Base-by-base conservation (phyloP, 1,140 invertebrate genomes). In the Oryctes rhinoceros region DNA sequence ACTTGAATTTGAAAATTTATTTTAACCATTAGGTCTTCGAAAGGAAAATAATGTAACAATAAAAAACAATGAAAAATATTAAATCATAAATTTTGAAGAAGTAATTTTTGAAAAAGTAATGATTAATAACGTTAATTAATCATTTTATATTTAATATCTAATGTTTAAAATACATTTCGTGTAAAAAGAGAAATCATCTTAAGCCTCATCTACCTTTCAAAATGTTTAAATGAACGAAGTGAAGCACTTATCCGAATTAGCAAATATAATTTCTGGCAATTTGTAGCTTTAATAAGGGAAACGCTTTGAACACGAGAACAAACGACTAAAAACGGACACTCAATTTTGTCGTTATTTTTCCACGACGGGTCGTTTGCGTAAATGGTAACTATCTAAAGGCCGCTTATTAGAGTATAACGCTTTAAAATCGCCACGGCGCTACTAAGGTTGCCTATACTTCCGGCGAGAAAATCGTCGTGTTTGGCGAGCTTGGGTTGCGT, bases 381-480 rank as follows among this genome's bases (percentile, higher is more conserved):
- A 53, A 53, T n/a, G 49, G 49, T 53, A 4, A 53, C 49, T 53
- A 11, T 53, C n/a, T 53, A 53, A 53, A 11, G 11, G 15, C 53
- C 53, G n/a, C 53, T 59, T 59, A 59, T 59, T 59, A 18, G n/a
- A 59, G n/a, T 59, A 15, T 59, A 59, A 59, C n/a, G 53, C 53
- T 59, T 59, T 59, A 59, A 59, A 59, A 59, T 59, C 18, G 15
- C 53, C 7, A 15, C 53, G 18, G 18, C 1, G 53, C 53, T 18
- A 18, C 18, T 59, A 59, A 59, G 18, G 53, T 59, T 59, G 53
- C 53, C 53, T 59, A 59, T 15, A n/a, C 5, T 59, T 18, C 53
- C 13, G 53, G 53, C 53, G 53, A 59, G 53, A 18, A 6, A 18
- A 59, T 59, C 18, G 53, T 44, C 39, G 39, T 10, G 5, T 44